phyloP scores from a whole-genome alignment of 2,888 invertebrate species.

The Disparrhopalites patrizii region DNA sequence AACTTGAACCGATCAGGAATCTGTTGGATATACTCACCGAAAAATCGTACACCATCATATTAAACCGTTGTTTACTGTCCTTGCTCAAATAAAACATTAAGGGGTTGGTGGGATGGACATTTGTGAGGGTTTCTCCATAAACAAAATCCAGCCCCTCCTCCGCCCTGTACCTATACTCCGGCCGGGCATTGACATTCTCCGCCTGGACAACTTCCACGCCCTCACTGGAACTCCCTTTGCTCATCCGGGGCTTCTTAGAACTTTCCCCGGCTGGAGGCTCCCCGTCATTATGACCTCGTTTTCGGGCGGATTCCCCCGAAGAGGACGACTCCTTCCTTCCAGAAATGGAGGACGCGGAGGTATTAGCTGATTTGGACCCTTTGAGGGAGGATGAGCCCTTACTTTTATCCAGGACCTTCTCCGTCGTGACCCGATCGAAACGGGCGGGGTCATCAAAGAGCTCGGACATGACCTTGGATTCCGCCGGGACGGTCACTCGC shows the following conservation, averaged over 20 bases:
- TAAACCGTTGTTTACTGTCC: neutral
- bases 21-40: too few species aligned
- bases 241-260: neutral
- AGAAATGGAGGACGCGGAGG: neutral
- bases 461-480: neutral
- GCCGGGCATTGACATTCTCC: too few species aligned
- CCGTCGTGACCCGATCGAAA: neutral
- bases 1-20: too few species aligned
- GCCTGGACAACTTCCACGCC: too few species aligned
- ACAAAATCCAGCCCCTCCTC: neutral
- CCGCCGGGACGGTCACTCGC: neutral
- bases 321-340: neutral
- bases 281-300: neutral
- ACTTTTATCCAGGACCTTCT: neutral
- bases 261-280: neutral
- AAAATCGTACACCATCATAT: constrained; percentile 6
- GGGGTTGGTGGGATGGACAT: neutral
- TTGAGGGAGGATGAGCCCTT: neutral
- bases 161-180: neutral
- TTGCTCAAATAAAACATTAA: neutral
- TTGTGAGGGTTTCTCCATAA: neutral
- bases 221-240: neutral
- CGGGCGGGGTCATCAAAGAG: neutral
- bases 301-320: neutral
- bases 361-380: too few species aligned